A percentile compares a stretch with the other conserved stretches of the same genome.
phyloP scores from a whole-genome alignment of 2,888 invertebrate genomes.

The Smittia sp. region DNA sequence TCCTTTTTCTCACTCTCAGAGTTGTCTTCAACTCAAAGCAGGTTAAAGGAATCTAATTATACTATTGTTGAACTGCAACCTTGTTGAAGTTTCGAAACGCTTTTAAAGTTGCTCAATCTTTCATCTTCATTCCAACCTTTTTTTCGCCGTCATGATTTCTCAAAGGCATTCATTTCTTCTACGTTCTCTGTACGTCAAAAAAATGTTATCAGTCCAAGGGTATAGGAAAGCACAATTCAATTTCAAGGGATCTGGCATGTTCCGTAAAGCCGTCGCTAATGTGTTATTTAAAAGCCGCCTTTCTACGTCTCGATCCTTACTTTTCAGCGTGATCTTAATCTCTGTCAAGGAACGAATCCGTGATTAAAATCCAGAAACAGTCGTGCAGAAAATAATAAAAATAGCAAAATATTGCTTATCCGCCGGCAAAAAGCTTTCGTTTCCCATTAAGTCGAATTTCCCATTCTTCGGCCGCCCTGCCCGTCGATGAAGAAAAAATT shows the following conservation, averaged over 20 bases:
- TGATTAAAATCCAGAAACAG: constrained; percentile 41
- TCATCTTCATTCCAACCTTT: neutral
- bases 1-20: neutral
- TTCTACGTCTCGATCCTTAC: neutral
- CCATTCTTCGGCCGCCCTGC: neutral
- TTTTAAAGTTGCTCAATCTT: too few relatives aligned
- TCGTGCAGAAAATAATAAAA: constrained; percentile 41
- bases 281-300: constrained; percentile 29
- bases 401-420: constrained; percentile 29
- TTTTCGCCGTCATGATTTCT: constrained; percentile 13
- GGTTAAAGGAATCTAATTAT: neutral
- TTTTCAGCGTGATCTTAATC: constrained; percentile 41
- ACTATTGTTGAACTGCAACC: neutral
- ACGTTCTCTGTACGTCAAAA: neutral
- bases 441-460: neutral
- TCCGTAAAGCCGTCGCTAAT: constrained; percentile 12
- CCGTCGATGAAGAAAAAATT: constrained; percentile 3
- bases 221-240: neutral
- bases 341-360: constrained; percentile 40
- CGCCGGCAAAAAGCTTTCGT: neutral
- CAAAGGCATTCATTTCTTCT: constrained; percentile 13
- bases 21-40: neutral
- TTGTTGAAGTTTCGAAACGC: too few relatives aligned
- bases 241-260: neutral
- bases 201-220: constrained; percentile 1